phyloP scores from a whole-genome alignment of 2,888 invertebrate species.

The Himalopsyche anomala region DNA sequence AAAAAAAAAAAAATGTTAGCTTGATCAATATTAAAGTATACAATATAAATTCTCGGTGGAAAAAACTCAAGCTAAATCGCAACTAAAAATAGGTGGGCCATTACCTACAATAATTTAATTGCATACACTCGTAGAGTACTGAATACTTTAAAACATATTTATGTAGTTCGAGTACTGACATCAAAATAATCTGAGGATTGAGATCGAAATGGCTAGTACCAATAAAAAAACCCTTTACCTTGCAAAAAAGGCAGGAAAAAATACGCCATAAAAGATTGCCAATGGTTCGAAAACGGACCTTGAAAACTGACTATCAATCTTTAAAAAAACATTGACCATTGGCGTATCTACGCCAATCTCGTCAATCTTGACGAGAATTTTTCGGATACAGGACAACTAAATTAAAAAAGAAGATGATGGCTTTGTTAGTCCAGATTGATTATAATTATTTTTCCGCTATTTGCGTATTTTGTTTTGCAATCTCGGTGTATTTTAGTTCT shows the following conservation, averaged over 20 bases:
- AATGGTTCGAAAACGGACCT: neutral
- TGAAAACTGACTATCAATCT: neutral
- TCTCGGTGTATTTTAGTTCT: too few relatives aligned
- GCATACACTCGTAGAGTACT: neutral
- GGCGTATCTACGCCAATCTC: too few relatives aligned
- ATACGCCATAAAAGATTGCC: constrained; percentile 7
- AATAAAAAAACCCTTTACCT: neutral
- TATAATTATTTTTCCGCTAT: too few relatives aligned
- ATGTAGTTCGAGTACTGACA: neutral
- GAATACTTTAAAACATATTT: neutral
- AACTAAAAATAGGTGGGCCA: too few relatives aligned
- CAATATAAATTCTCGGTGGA: too few relatives aligned
- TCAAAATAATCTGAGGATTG: neutral
- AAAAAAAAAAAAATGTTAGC: too few relatives aligned
- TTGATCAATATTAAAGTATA: too few relatives aligned
- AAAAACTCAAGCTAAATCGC: too few relatives aligned
- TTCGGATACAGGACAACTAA: neutral
- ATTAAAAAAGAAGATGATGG: neutral
- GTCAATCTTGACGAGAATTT: neutral
- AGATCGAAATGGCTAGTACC: neutral
- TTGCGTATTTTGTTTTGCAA: too few relatives aligned
- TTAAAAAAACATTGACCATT: neutral
- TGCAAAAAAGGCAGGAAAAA: neutral
- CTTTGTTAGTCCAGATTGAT: too few relatives aligned
- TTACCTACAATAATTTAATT: neutral